Evolutionary conservation across 1,140 invertebrate genomes (phyloP).

Genomic region (Gonatopus flavifemur): DNA sequence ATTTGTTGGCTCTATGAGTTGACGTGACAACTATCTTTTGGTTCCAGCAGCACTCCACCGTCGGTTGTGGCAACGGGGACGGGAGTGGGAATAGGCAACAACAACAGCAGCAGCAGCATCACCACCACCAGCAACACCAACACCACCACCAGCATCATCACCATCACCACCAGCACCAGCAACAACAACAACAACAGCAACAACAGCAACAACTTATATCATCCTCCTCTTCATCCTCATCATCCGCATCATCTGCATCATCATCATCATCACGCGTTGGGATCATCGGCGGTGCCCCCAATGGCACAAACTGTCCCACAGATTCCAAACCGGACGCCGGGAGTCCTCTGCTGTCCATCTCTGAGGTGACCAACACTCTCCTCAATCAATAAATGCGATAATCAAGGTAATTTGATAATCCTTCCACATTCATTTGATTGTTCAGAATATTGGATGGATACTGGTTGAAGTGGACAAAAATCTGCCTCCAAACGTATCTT

Average conservation of each 20-base stretch:
- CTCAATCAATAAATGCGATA: constrained; percentile 65
- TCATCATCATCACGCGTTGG: constrained; percentile 43
- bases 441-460: too few relatives aligned
- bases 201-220: constrained; percentile 49
- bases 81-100: constrained; percentile 42
- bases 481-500: too few relatives aligned
- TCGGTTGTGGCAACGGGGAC: constrained; percentile 48
- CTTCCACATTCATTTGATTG: too few relatives aligned
- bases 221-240: constrained; percentile 38
- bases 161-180: constrained; percentile 33
- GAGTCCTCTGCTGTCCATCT: constrained; percentile 80
- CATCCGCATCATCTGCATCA: constrained; percentile 36
- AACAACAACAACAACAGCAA: constrained; percentile 44
- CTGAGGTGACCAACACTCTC: constrained; percentile 79
- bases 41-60: constrained; percentile 55
- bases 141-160: constrained; percentile 40
- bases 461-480: too few relatives aligned
- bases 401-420: constrained; percentile 39
- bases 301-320: constrained; percentile 56
- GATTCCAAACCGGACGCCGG: constrained; percentile 67
- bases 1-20: constrained; percentile 28
- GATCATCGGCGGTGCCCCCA: constrained; percentile 44
- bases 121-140: constrained; percentile 39
- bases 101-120: constrained; percentile 33
- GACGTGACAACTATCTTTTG: constrained; percentile 40